Evolutionary conservation across 2,113 vertebrate genomes (phyloP), one percentile per base, ranked within the genome.

Genomic region (Bombycilla garrulus): DNA sequence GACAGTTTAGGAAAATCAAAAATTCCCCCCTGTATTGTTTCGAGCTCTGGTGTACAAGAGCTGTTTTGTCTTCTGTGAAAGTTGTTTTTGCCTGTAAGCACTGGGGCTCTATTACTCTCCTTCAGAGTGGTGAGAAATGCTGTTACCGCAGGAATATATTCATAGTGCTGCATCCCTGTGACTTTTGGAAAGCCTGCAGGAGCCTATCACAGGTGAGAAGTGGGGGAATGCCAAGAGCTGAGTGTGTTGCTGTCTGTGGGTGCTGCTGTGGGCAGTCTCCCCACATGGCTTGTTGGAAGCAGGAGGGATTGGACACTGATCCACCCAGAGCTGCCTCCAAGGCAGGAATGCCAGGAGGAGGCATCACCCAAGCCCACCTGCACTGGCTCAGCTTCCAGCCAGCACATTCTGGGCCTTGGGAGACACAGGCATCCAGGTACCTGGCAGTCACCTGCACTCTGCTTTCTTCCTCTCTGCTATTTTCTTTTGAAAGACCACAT

Each of bases 31-130:
- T 79, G 65, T 83, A 61, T 93, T 91, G 92, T 94, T 94, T 90
- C 12, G 24, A 72, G 91, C 73, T 66, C 69, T 92, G 33, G 67
- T 84, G 44, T 90, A 80, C 80, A 86, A 92, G 94, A 95, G 81
- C 90, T 95, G 77, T 86, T 94, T 78, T 67, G 70, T 96, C 91
- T 95, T 93, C 90, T 92, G 47, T 80, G 80, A 58, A 95, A 90
- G 95, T 69, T 91, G 95, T 60, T 95, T 94, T 91, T 94, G 94
- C 87, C 93, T 81, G 54, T 73, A 76, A 96, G 95, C 92, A 2
- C 54, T 28, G 42, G 90, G 88, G 72, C 92, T 94, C 66, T 47
- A 5, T 80, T 91, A 33, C 67, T 94, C 72, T 83, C 64, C 80
- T 96, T 92, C 70, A 28, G 48, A 50, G 42, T 84, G 54, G 81